These are phyloP conservation scores for Fragum sueziense DNA, from an alignment of 2,888 invertebrate species.

Conservation along the genomic window DNA sequence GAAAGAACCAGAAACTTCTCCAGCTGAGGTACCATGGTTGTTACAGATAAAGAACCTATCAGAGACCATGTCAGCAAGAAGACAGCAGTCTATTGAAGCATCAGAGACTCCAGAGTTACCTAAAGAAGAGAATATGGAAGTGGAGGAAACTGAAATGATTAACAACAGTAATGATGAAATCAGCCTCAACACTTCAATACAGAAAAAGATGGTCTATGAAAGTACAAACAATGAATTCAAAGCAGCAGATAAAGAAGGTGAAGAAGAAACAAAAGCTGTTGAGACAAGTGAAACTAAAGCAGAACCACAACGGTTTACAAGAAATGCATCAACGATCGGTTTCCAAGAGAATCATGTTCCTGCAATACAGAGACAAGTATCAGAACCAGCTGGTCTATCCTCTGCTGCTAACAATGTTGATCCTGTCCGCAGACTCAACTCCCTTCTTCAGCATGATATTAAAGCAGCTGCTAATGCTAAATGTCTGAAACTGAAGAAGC, in stretches of 20 bases:
- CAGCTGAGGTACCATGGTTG: slow-evolving; percentile 57
- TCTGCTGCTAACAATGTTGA: slow-evolving; percentile 28
- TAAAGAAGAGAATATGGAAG: slow-evolving; percentile 21
- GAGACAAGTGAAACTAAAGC: slow-evolving; percentile 20
- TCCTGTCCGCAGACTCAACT: slow-evolving; percentile 64
- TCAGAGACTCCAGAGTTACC: slow-evolving; percentile 14
- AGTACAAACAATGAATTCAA: slow-evolving; percentile 19
- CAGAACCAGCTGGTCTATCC: slow-evolving; percentile 37
- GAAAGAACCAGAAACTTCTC: slow-evolving; percentile 25
- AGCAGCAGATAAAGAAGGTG: slow-evolving; percentile 23
- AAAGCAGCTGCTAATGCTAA: slow-evolving; percentile 68
- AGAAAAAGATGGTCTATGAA: background rate
- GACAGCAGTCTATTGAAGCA: slow-evolving; percentile 60
- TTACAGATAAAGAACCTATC: slow-evolving; percentile 63
- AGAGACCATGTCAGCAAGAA: slow-evolving; percentile 54
- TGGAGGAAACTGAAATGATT: slow-evolving; percentile 14
- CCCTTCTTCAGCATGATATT: slow-evolving; percentile 74
- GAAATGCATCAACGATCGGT: slow-evolving; percentile 55
- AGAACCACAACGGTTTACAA: slow-evolving; percentile 43
- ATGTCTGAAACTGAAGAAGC: slow-evolving; percentile 65
- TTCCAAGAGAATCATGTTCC: slow-evolving; percentile 33
- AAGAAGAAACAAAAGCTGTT: slow-evolving; percentile 38
- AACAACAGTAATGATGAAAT: background rate
- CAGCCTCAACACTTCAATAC: background rate
- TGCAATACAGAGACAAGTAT: slow-evolving; percentile 43